Evolutionary conservation across 64 coral and sea anemone species (phyloP).

Genomic region (Catalaphyllia jardinei): DNA sequence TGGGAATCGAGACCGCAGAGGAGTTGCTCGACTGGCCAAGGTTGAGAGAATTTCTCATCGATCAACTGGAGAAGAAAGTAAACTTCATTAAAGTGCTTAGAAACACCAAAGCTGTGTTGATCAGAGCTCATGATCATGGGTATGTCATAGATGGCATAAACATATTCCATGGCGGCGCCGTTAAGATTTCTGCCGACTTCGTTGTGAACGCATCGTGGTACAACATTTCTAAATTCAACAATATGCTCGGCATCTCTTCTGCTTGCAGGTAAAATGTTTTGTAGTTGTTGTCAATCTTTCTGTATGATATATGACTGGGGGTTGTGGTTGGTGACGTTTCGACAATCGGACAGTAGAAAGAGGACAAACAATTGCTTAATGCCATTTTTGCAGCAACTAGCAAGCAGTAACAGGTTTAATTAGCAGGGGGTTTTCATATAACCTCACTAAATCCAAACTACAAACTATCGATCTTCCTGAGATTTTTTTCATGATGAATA

Average conservation of each 20-base stretch:
- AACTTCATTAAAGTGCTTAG: not conserved
- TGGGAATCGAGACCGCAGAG: constrained; percentile 82
- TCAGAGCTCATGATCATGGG: not conserved
- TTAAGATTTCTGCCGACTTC: not conserved
- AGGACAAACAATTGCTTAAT: no score
- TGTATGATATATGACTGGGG: no score
- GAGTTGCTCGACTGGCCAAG: constrained; percentile 55
- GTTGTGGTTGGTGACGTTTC: no score
- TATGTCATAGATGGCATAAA: constrained; percentile 11
- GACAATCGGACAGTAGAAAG: no score
- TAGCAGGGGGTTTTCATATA: no score
- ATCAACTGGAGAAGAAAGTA: constrained; percentile 3
- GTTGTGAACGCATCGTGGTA: constrained; percentile 72
- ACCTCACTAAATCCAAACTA: no score
- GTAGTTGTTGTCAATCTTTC: no score
- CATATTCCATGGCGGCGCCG: not conserved
- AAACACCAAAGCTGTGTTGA: constrained; percentile 17
- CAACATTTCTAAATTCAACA: constrained; percentile 71
- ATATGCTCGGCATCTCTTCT: not conserved
- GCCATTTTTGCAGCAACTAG: no score
- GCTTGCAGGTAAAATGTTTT: no score
- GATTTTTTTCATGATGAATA: no score
- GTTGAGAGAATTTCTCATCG: constrained; percentile 43
- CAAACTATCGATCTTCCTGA: no score
- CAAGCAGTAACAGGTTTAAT: no score